These are phyloP conservation scores for Pituophis catenifer DNA, from an alignment of 2,113 vertebrate genomes.

Conservation along the genomic window DNA sequence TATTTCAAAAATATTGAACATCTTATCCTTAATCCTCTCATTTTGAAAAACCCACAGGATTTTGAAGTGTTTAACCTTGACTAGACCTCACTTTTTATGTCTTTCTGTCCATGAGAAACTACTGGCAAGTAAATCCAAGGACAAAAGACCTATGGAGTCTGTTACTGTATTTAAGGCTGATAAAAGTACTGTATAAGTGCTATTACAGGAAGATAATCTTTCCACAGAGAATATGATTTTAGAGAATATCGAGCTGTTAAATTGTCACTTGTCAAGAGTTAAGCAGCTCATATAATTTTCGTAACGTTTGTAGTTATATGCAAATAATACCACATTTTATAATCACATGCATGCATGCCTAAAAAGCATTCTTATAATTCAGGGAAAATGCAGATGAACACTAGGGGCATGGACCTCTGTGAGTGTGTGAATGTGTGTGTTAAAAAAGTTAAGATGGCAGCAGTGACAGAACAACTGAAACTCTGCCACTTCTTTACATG, in stretches of 20 bases:
- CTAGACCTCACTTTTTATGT: not conserved
- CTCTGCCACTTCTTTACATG: not conserved
- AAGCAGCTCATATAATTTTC: not conserved
- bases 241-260: not conserved
- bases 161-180: not conserved
- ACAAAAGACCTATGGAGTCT: rapidly evolving
- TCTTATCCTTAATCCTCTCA: no score
- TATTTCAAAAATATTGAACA: no score
- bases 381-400: not conserved
- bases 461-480: not conserved
- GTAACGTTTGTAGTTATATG: constrained; percentile 14
- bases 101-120: not conserved
- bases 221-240: constrained; percentile 1
- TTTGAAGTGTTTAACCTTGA: not conserved
- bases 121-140: not conserved
- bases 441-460: not conserved
- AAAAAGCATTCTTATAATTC: not conserved
- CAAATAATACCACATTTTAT: not conserved
- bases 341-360: not conserved
- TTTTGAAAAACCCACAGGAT: not conserved
- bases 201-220: constrained; percentile 8
- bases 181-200: rapidly evolving
- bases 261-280: constrained; percentile 11
- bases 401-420: not conserved
- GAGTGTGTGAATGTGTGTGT: not conserved